A percentile compares a stretch with the other conserved stretches of the same genome.
phyloP scores from a whole-genome alignment of 2,888 invertebrate species.

The Pristionchus entomophagus region DNA sequence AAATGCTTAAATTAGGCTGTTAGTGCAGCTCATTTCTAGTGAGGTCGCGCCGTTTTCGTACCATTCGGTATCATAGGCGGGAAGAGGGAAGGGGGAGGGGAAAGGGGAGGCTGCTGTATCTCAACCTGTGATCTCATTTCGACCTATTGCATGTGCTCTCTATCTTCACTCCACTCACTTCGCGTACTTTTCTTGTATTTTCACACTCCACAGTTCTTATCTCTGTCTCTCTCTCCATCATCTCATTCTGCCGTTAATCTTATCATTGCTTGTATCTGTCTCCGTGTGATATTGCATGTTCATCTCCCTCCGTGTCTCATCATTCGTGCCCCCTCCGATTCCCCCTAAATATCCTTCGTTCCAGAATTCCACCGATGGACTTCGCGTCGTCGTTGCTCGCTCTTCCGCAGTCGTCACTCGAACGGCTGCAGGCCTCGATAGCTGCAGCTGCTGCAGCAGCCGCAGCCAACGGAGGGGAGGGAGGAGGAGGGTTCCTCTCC shows the following conservation, averaged over 20 bases:
- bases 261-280: background rate
- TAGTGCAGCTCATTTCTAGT: background rate
- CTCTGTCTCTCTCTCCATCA: background rate
- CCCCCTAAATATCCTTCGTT: background rate
- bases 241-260: background rate
- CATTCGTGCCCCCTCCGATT: background rate
- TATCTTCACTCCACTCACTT: background rate
- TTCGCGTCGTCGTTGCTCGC: constrained; percentile 25
- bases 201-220: background rate
- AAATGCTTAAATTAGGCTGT: constrained; percentile 3
- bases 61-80: constrained; percentile 38
- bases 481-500: background rate
- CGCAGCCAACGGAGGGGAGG: background rate
- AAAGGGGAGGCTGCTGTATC: constrained; percentile 10
- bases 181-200: background rate
- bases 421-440: constrained; percentile 24
- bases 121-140: constrained; percentile 12
- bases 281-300: background rate
- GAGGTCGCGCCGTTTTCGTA: constrained; percentile 12
- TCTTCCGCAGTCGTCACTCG: constrained; percentile 37
- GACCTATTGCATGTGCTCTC: constrained; percentile 7
- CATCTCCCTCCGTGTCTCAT: background rate
- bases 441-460: constrained; percentile 38
- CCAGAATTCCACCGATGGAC: constrained; percentile 44
- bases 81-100: background rate